Percentiles rank a stretch among this genome's conserved stretches.
phyloP scores from a whole-genome alignment of 2,888 invertebrate genomes.

The Cephus runcator region DNA sequence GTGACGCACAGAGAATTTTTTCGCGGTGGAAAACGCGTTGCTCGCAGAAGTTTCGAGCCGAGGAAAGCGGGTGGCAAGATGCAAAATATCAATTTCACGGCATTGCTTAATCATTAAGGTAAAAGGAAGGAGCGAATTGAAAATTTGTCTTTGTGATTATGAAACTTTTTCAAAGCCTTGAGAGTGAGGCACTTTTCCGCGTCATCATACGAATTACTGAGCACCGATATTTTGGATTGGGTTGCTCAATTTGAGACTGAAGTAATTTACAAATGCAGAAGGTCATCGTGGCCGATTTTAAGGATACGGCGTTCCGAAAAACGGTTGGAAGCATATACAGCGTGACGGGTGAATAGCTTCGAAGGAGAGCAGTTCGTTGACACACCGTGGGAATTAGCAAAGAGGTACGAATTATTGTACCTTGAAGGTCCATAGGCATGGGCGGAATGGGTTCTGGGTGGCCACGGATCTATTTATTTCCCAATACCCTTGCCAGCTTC shows the following conservation, averaged over 20 bases:
- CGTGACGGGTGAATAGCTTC: not conserved
- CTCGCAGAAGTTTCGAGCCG: no score
- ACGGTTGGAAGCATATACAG: not conserved
- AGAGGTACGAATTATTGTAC: conserved; percentile 23
- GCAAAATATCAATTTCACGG: no score
- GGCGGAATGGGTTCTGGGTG: not conserved
- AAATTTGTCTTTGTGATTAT: not conserved
- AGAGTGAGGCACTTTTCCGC: not conserved
- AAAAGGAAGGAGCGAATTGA: not conserved
- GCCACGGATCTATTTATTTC: not conserved
- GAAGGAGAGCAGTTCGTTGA: conserved; percentile 20
- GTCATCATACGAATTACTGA: not conserved
- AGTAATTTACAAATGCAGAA: not conserved
- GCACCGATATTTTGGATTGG: not conserved
- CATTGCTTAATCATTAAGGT: no score
- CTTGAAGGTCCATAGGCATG: not conserved
- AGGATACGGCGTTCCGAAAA: not conserved
- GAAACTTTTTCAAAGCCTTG: not conserved
- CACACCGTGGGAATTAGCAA: conserved; percentile 28
- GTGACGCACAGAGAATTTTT: not conserved
- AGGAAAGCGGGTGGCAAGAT: no score
- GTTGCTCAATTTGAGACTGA: not conserved
- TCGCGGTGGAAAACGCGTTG: not conserved
- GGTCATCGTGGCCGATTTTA: not conserved
- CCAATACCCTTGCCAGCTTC: not conserved